Percentiles rank a stretch among this genome's conserved stretches.
These are phyloP conservation scores for Alcis repandata DNA, from an alignment of 2,888 invertebrate genomes.

Conservation along the genomic window DNA sequence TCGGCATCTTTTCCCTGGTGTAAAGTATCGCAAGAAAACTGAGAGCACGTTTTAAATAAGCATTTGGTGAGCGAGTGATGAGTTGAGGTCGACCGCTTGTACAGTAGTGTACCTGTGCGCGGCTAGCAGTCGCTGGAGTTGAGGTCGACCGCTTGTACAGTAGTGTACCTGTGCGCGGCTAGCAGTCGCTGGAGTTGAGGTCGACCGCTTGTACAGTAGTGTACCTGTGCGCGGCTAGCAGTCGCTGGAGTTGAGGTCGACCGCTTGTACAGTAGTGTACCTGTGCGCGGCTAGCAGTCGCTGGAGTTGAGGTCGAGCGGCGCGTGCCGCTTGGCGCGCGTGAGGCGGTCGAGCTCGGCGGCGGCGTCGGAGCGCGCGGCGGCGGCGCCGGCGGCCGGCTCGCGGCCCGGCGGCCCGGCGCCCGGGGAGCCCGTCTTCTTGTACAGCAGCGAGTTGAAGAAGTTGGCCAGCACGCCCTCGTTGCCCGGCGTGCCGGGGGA, in stretches of 20 bases:
- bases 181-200: slow-evolving; percentile 36
- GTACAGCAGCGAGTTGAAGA: slow-evolving; percentile 98
- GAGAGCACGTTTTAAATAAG: no score
- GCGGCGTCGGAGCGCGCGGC: slow-evolving; percentile 95
- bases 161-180: slow-evolving; percentile 16
- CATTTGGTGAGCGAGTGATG: no score
- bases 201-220: no score
- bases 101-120: slow-evolving; percentile 2
- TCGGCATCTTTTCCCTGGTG: no score
- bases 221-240: slow-evolving; percentile 29
- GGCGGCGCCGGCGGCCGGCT: slow-evolving; percentile 90
- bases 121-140: slow-evolving; percentile 37
- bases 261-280: no score
- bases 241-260: slow-evolving; percentile 32
- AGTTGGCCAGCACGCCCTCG: slow-evolving; percentile 98
- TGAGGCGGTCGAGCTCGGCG: slow-evolving; percentile 96
- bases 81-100: no score
- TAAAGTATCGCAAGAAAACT: no score
- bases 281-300: slow-evolving; percentile 31
- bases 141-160: slow-evolving; percentile 29
- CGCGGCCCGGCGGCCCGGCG: slow-evolving; percentile 79
- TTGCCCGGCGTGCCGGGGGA: slow-evolving; percentile 89
- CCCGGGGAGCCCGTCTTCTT: slow-evolving; percentile 95
- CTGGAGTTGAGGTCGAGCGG: slow-evolving; percentile 31
- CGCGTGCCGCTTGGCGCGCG: slow-evolving; percentile 90